Percentiles rank a stretch among this genome's conserved stretches.
Conservation (phyloP, 2,888 invertebrate genomes). For the Electrophaes corylata region DNA sequence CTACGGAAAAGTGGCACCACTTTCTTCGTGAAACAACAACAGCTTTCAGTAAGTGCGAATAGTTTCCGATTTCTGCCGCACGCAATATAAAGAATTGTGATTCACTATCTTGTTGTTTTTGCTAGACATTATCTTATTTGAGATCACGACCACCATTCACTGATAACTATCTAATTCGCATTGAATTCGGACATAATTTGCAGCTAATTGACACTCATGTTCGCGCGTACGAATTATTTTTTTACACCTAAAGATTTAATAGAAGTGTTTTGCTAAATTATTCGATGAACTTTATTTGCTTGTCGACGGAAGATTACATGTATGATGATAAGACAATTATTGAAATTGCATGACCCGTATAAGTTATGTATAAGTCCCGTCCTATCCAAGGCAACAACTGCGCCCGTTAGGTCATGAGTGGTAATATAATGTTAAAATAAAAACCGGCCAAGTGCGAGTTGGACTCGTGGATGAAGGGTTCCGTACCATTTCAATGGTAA, state of each 20-base stretch:
- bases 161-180: conserved; percentile 37
- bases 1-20: conserved; percentile 25
- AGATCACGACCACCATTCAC: conserved; percentile 37
- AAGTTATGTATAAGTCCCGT: too few relatives aligned
- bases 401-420: background rate
- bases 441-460: too few relatives aligned
- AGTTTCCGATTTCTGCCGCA: conserved; percentile 23
- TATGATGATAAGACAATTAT: background rate
- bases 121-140: conserved; percentile 36
- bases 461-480: too few relatives aligned
- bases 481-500: too few relatives aligned
- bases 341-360: background rate
- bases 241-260: conserved; percentile 33
- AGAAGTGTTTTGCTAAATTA: conserved; percentile 22
- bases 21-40: conserved; percentile 18
- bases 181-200: conserved; percentile 39
- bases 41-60: background rate
- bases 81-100: conserved; percentile 21
- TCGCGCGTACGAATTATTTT: conserved; percentile 39
- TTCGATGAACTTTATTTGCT: conserved; percentile 24
- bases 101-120: conserved; percentile 36
- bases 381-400: background rate
- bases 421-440: too few relatives aligned
- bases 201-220: conserved; percentile 37
- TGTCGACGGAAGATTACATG: conserved; percentile 1